phyloP scores from a whole-genome alignment of 2,113 vertebrate species.

The Cervus canadensis region DNA sequence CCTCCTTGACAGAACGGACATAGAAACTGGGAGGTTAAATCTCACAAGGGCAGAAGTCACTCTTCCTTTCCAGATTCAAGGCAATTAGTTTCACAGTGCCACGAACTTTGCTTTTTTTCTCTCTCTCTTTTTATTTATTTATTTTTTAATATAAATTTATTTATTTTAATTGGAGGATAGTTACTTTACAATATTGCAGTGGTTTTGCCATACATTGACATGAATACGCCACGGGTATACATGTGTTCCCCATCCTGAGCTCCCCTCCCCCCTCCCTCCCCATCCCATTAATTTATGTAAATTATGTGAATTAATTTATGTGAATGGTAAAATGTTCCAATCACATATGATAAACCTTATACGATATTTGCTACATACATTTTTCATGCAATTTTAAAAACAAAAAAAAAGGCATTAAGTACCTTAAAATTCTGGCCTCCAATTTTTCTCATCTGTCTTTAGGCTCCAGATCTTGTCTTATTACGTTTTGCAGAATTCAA shows the following conservation, averaged over 20 bases:
- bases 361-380: background rate
- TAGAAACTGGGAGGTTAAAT: background rate
- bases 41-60: background rate
- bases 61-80: background rate
- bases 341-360: background rate
- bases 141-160: background rate
- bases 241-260: background rate
- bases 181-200: background rate
- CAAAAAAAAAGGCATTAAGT: background rate
- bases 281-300: background rate
- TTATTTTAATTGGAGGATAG: background rate
- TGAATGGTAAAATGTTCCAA: background rate
- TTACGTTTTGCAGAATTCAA: background rate
- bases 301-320: background rate
- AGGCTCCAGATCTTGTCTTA: background rate
- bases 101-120: background rate
- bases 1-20: background rate
- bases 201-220: background rate
- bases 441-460: constrained; percentile 2
- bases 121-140: background rate
- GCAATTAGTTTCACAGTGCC: background rate
- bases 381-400: background rate
- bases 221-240: rapidly evolving
- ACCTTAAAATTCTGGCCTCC: background rate
- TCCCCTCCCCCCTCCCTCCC: background rate